A percentile compares a stretch with the other conserved stretches of the same genome.
Conservation (phyloP, 2,113 vertebrate genomes). For the Pollimyrus isidori region DNA sequence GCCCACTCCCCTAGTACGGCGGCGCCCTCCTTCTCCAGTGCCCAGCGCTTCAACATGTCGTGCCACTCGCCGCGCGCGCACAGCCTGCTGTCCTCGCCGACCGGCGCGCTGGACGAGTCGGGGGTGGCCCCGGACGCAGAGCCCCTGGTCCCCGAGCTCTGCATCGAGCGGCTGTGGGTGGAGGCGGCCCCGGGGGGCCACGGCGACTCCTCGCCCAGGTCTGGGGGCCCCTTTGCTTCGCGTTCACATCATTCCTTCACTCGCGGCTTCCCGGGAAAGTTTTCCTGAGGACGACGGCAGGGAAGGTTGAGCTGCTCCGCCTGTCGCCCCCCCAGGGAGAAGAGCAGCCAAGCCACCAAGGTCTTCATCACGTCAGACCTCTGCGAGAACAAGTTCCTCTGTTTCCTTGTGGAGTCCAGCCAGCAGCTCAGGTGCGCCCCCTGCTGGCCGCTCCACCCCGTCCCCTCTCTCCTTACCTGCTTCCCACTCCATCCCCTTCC, state of each 20-base stretch:
- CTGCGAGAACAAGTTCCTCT: conserved; percentile 86
- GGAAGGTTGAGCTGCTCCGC: background rate
- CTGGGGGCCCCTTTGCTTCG: background rate
- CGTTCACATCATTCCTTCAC: background rate
- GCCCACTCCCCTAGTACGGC: conserved; percentile 92
- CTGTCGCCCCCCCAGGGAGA: conserved; percentile 64
- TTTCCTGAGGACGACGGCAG: background rate
- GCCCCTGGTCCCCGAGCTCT: conserved; percentile 86
- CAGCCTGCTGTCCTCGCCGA: conserved; percentile 67
- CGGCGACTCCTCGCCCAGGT: conserved; percentile 43
- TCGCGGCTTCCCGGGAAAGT: background rate
- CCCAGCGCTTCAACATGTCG: conserved; percentile 84
- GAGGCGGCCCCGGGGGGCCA: conserved; percentile 64
- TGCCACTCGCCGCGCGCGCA: conserved; percentile 67
- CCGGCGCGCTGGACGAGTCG: conserved; percentile 68
- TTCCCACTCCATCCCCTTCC: background rate
- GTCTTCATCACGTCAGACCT: conserved; percentile 89
- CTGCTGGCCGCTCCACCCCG: background rate
- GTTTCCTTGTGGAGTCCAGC: conserved; percentile 88
- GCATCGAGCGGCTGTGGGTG: conserved; percentile 93
- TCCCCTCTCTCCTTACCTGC: background rate
- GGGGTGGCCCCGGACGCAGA: conserved; percentile 73
- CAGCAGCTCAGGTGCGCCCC: conserved; percentile 73
- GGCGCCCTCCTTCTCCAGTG: conserved; percentile 79
- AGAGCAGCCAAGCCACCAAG: conserved; percentile 88